A percentile compares a stretch with the other conserved stretches of the same genome.
These are phyloP conservation scores for Zygaena filipendulae DNA, from an alignment of 2,888 invertebrate species.

Conservation along the genomic window DNA sequence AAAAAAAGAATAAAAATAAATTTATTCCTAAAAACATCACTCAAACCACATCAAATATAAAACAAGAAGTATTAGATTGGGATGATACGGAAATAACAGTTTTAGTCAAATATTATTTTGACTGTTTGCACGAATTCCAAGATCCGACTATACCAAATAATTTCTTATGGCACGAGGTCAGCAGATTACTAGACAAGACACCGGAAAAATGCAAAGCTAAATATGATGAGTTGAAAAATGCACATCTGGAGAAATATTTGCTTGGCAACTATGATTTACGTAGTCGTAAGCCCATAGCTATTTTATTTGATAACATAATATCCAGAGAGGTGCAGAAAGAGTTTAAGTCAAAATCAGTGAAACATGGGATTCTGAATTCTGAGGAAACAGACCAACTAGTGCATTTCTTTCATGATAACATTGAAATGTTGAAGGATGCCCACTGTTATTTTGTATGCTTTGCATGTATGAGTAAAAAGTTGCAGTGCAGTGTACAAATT, in stretches of 20 bases:
- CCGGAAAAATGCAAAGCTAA: slow-evolving; percentile 37
- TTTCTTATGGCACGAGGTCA: slow-evolving; percentile 54
- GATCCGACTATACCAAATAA: slow-evolving; percentile 47
- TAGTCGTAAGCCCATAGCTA: slow-evolving; percentile 33
- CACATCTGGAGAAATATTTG: slow-evolving; percentile 34
- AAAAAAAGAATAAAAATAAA: slow-evolving; percentile 26
- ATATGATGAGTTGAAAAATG: slow-evolving; percentile 30
- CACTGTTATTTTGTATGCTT: slow-evolving; percentile 48
- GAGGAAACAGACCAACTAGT: slow-evolving; percentile 38
- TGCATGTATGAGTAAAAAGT: slow-evolving; percentile 31
- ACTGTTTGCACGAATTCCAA: slow-evolving; percentile 49
- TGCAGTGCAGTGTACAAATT: slow-evolving; percentile 22
- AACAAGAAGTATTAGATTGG: slow-evolving; percentile 26
- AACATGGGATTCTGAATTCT: slow-evolving; percentile 25
- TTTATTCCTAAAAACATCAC: slow-evolving; percentile 6
- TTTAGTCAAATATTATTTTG: slow-evolving; percentile 47
- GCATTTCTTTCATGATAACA: slow-evolving; percentile 41
- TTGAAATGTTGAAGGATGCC: slow-evolving; percentile 44
- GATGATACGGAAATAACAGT: slow-evolving; percentile 40
- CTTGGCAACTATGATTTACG: slow-evolving; percentile 31
- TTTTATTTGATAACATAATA: slow-evolving; percentile 47
- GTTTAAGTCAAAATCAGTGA: background rate
- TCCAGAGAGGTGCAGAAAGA: slow-evolving; percentile 33
- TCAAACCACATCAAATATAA: slow-evolving; percentile 7
- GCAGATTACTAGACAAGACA: slow-evolving; percentile 39